These are phyloP conservation scores for Lacerta viridis DNA, from an alignment of 2,797 vertebrate genomes.

Conservation along the genomic window DNA sequence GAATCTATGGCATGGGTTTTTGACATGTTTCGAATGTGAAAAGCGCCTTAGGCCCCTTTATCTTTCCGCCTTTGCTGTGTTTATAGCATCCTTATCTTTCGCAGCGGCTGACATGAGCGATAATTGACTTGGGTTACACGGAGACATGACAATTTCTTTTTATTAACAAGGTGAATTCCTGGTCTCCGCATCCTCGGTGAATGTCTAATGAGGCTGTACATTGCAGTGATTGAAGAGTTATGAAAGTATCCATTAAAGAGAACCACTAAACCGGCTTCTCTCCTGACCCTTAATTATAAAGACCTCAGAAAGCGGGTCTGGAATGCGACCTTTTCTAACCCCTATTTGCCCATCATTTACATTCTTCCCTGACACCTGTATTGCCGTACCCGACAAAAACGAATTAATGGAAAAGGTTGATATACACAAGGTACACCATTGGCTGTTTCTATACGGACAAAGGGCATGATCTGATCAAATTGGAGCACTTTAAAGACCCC, in stretches of 20 bases:
- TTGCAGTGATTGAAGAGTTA: conserved; percentile 32
- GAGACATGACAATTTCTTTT: conserved; percentile 12
- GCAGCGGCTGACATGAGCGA: neutral
- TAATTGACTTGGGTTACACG: neutral
- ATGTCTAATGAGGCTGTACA: conserved; percentile 17
- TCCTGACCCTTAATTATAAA: conserved; percentile 41
- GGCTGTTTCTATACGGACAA: neutral
- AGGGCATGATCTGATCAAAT: neutral
- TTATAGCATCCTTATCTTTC: conserved; percentile 44
- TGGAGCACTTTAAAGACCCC: neutral
- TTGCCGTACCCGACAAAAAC: neutral
- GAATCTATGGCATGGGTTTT: neutral
- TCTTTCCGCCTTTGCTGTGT: conserved; percentile 10
- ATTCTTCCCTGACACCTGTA: conserved; percentile 60
- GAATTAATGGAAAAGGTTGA: neutral
- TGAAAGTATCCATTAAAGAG: conserved; percentile 24
- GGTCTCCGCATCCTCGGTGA: neutral
- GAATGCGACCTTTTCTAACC: conserved; percentile 51
- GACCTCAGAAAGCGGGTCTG: conserved; percentile 29
- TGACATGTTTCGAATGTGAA: neutral
- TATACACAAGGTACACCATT: neutral
- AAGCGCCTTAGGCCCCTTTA: neutral
- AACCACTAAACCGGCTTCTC: neutral
- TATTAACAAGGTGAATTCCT: conserved; percentile 51
- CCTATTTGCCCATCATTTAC: conserved; percentile 41